Conservation (phyloP, 2,113 vertebrate genomes). For the Casuarius casuarius region DNA sequence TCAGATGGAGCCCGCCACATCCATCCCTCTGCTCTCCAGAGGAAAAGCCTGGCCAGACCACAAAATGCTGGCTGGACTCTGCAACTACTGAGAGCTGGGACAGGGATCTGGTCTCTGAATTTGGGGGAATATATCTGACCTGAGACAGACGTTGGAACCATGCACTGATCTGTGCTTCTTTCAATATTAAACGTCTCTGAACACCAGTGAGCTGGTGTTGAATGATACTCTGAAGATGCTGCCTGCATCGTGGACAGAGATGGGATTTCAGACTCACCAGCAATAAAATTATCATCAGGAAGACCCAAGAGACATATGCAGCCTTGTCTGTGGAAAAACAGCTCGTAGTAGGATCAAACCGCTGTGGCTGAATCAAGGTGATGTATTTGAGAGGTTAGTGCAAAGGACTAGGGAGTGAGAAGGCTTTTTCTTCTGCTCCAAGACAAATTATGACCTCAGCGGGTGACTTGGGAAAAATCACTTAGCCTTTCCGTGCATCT, state of each 20-base stretch:
- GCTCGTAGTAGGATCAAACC: not conserved
- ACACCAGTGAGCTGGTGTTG: not conserved
- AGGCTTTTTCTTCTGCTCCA: not conserved
- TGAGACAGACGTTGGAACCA: not conserved
- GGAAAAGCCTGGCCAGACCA: not conserved
- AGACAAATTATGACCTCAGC: not conserved
- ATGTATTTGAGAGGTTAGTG: not conserved
- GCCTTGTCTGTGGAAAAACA: rapidly evolving
- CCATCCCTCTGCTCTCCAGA: rapidly evolving
- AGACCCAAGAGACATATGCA: not conserved
- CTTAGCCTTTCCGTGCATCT: rapidly evolving
- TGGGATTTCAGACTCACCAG: not conserved
- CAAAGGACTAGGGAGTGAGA: not conserved
- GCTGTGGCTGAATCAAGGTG: rapidly evolving
- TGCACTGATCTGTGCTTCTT: not conserved
- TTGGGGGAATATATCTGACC: rapidly evolving
- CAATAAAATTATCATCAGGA: not conserved
- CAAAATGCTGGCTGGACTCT: not conserved
- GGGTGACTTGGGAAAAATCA: not conserved
- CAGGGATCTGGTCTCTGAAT: rapidly evolving
- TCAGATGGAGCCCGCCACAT: not conserved
- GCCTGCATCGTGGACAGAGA: not conserved
- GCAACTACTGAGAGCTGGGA: not conserved
- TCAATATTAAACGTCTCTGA: not conserved
- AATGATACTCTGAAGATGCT: not conserved